Evolutionary conservation across 2,888 invertebrate genomes (phyloP), one percentile per base, ranked within the genome.

Genomic region (Antitype chi): DNA sequence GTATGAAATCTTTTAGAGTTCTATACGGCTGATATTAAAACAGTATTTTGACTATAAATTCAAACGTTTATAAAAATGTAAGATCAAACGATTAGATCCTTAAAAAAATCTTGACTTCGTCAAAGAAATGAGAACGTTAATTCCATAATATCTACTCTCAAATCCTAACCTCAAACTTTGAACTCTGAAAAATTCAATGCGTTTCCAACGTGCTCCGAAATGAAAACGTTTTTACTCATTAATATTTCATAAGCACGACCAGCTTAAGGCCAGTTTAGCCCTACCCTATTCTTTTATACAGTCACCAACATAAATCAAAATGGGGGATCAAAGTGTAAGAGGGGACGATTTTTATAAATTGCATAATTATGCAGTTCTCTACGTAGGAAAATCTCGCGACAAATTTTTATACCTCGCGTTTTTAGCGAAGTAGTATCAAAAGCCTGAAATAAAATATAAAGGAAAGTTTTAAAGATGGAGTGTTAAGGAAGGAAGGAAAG

Each of bases 191-290:
- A 84, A 81, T 77, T 77, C 81, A 84, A 85, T 84, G 87, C 84
- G 73, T 84, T 81, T 53, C 74, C 80, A 85, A 84, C 85, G 84
- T 84, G 80, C 75, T 81, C 38, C 49, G 74, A 86, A 85, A 87
- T 80, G 72, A 81, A 84, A 88, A 78, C 81, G 74, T 76, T 87
- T 84, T 73, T 74, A 87, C 89, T 92, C 91, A 93, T 93, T 92
- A 92, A 93, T 93, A 91, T 93, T 93, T 93, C 91, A 93, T 93
- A 93, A 91, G 90, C 85, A 66, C 83, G 80, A 66, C 59, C 78
- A 66, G 84, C 74, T 85, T 83, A 87, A 80, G 86, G 73, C 74
- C 74, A 70, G 83, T 76, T 74, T 71, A 83, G 80, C 72, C 55
- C 52, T 62, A 53, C 72, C 74, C 78, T 72, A 75, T 87, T 84